Evolutionary conservation across 2,888 invertebrate genomes (phyloP), one percentile per base, ranked within the genome.

Genomic region (Tyria jacobaeae): DNA sequence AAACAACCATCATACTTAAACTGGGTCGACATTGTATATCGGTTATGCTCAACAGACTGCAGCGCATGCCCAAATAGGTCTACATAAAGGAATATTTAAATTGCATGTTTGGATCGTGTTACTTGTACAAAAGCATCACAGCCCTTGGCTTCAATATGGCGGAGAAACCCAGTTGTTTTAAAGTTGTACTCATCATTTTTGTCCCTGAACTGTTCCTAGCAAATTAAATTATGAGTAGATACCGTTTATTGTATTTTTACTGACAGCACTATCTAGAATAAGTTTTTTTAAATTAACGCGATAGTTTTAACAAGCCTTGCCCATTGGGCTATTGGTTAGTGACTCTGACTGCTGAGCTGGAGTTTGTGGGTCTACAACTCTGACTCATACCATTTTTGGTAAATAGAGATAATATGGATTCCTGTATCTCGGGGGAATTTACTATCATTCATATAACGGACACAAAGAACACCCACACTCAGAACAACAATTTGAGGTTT

Each of bases 31-130:
- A 25, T 24, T 24, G 12, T 37, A 0, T 31, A 49, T 47, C 34
- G 15, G 52, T 25, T 27, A 60, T 50, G 53, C 21, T 50, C 39
- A 47, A 52, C 50, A 52, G 57, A 60, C 52, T 25, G 34, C 37
- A 5, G 35, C 39, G 52, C 64, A 67, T 67, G 75, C 24, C 68
- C 71, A 71, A 64, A 71, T 34, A 21, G 21, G 41, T 44, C 34
- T 31, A n/a, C 60, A 48, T 53, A 57, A 34, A 64, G 49, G 44
- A 64, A 60, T 58, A 71, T 57, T 50, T 25, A 25, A 60, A 64
- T 31, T 55, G 48, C 39, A 57, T 35, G 58, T 52, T 44, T 35
- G 47, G 44, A 51, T 52, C n/a, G 37, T 35, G 15, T 25, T 44
- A n/a, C 44, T 52, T 41, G 44, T 24, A 51, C 51, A 47, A 44